These are phyloP conservation scores for Coecobrya sp. DNA, from an alignment of 2,888 invertebrate genomes.

Conservation along the genomic window DNA sequence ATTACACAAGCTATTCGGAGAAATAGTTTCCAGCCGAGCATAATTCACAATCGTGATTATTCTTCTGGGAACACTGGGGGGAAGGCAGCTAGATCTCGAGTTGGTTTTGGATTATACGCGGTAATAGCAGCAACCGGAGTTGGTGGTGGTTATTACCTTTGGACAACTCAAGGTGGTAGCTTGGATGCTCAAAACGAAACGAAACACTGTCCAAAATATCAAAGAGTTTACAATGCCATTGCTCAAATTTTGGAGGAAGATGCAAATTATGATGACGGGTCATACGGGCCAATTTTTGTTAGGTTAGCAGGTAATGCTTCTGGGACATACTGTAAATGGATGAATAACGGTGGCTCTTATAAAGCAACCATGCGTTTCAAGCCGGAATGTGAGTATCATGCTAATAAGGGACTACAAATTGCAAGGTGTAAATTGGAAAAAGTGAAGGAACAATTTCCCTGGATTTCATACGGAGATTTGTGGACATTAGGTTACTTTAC, in stretches of 20 bases:
- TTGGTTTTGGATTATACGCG: not conserved
- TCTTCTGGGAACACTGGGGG: not conserved
- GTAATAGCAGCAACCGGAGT: not conserved
- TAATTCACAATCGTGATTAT: not conserved
- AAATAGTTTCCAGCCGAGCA: not conserved
- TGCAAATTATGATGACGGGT: constrained; percentile 74
- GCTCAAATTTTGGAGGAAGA: constrained; percentile 76
- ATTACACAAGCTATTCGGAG: not conserved
- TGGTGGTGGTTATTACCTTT: not conserved
- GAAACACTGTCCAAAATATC: constrained; percentile 8
- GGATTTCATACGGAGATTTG: constrained; percentile 80
- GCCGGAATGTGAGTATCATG: constrained; percentile 72
- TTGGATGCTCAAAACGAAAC: not conserved
- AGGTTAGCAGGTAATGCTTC: constrained; percentile 79
- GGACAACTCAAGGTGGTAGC: not conserved
- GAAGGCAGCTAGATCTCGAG: not conserved
- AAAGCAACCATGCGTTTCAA: constrained; percentile 80
- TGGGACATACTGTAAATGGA: constrained; percentile 77
- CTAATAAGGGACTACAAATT: constrained; percentile 76
- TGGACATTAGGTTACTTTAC: constrained; percentile 69
- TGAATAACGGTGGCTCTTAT: constrained; percentile 71
- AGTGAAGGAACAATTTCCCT: constrained; percentile 76
- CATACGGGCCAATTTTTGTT: constrained; percentile 79
- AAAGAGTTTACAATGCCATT: constrained; percentile 77
- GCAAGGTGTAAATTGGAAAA: constrained; percentile 76